Conservation (phyloP, 2,113 vertebrate species). For the Penelope pileata region DNA sequence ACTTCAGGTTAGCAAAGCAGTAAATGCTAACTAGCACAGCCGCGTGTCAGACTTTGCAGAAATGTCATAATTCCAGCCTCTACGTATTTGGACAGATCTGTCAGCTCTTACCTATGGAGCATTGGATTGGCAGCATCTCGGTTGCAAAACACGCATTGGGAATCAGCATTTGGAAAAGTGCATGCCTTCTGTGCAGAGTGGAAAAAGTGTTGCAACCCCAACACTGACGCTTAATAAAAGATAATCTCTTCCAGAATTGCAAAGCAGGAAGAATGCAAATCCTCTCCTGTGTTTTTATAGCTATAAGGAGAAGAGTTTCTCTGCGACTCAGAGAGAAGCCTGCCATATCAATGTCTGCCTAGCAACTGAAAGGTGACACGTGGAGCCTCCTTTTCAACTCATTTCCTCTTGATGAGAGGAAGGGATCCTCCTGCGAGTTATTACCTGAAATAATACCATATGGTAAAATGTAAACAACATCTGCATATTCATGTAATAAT, state of each 20-base stretch:
- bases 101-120: constrained; percentile 10
- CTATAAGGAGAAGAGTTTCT: constrained; percentile 34
- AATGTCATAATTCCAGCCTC: constrained; percentile 24
- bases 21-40: constrained; percentile 28
- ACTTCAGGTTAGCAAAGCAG: not conserved
- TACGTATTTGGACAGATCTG: constrained; percentile 35
- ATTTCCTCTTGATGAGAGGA: constrained; percentile 90
- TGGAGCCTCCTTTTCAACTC: constrained; percentile 81
- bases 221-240: not conserved
- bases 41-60: constrained; percentile 22
- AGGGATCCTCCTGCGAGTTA: constrained; percentile 90
- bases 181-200: not conserved
- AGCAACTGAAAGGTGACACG: constrained; percentile 82
- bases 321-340: not conserved
- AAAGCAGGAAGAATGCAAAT: not conserved
- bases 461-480: constrained; percentile 99
- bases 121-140: not conserved
- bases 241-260: not conserved
- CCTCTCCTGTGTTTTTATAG: not conserved
- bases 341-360: constrained; percentile 78
- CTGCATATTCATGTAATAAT: constrained; percentile 99
- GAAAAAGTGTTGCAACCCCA: not conserved
- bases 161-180: not conserved
- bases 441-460: constrained; percentile 99
- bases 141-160: not conserved